A percentile compares a stretch with the other conserved stretches of the same genome.
Conservation (phyloP, 1,140 invertebrate genomes). For the Hydropsyche tenuis region DNA sequence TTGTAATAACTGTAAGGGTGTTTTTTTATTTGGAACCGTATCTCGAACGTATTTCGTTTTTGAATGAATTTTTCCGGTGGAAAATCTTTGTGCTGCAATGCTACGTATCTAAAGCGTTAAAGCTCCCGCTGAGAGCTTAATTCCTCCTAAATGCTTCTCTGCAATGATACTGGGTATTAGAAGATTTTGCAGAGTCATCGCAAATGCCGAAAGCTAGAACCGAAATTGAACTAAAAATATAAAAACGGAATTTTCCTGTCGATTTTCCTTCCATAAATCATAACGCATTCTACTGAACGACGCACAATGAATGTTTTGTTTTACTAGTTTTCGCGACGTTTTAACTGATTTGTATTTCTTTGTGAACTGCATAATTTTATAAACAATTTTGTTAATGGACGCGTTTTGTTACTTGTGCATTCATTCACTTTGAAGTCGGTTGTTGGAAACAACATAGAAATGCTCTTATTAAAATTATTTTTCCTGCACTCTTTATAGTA, state of each 20-base stretch:
- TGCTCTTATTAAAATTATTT: too few relatives aligned
- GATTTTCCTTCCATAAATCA: background rate
- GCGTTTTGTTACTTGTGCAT: background rate
- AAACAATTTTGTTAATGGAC: background rate
- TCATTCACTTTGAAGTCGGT: background rate
- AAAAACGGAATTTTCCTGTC: background rate
- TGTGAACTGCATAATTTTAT: background rate
- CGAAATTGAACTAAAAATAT: background rate
- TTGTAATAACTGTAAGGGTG: background rate
- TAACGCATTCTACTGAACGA: background rate
- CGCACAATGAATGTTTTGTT: too few relatives aligned
- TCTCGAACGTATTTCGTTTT: background rate
- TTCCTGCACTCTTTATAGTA: too few relatives aligned
- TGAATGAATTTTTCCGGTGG: background rate
- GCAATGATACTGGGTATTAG: conserved; percentile 16
- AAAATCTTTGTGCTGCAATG: conserved; percentile 13
- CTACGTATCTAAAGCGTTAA: conserved; percentile 13
- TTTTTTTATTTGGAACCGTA: background rate
- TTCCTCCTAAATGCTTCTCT: conserved; percentile 19
- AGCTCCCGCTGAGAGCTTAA: conserved; percentile 17
- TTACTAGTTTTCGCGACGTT: too few relatives aligned
- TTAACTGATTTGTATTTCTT: background rate
- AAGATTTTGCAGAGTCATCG: background rate
- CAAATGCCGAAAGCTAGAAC: background rate
- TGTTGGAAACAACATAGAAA: background rate